Conservation (phyloP, 2,113 vertebrate species). For the Dinomys branickii region DNA sequence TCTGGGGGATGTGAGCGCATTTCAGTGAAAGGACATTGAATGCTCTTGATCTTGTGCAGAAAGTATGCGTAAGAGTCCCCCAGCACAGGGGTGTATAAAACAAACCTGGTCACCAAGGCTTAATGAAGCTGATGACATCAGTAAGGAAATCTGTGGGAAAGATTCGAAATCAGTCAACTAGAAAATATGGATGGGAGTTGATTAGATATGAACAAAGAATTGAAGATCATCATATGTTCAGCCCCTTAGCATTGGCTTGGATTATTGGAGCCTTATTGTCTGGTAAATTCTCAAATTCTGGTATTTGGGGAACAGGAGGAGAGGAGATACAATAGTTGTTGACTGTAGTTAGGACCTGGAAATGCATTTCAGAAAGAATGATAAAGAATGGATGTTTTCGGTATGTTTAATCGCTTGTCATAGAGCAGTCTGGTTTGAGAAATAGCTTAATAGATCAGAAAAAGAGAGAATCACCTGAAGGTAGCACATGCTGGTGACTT, state of each 20-base stretch:
- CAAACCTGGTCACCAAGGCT: not conserved
- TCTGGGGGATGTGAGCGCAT: not conserved
- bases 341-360: accelerated
- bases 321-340: not conserved
- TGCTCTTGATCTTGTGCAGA: not conserved
- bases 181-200: not conserved
- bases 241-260: too few relatives aligned
- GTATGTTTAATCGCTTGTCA: accelerated
- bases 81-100: not conserved
- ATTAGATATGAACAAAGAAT: not conserved
- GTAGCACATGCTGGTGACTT: accelerated
- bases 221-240: not conserved
- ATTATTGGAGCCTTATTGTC: not conserved
- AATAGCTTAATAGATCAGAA: too few relatives aligned
- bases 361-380: not conserved
- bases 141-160: not conserved
- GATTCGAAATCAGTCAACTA: not conserved
- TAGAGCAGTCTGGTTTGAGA: accelerated
- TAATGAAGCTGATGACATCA: accelerated
- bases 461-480: accelerated
- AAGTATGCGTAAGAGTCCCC: not conserved
- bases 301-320: not conserved
- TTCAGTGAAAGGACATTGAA: not conserved
- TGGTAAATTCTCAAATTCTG: not conserved
- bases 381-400: accelerated